Evolutionary conservation across 2,113 vertebrate genomes (phyloP).

Genomic region (Otis tarda): DNA sequence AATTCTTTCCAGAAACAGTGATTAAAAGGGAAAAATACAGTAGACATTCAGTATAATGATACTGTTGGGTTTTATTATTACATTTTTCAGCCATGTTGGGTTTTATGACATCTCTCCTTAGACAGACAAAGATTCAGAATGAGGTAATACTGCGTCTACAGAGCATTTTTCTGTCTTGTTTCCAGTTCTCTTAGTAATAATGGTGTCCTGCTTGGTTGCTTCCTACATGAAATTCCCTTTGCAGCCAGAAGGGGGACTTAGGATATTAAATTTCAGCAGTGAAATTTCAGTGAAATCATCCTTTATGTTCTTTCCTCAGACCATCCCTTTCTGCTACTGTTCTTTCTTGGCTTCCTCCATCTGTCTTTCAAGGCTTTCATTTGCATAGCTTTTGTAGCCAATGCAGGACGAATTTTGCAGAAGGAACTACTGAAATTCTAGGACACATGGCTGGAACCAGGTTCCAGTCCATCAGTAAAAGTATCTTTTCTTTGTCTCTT

Average conservation of each 20-base stretch:
- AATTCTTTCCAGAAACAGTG: background rate
- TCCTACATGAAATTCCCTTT: constrained; percentile 1
- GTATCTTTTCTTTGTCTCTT: background rate
- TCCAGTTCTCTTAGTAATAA: background rate
- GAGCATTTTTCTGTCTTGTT: background rate
- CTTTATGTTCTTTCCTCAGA: background rate
- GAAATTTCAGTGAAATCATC: background rate
- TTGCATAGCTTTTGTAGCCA: background rate
- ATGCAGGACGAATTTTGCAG: background rate
- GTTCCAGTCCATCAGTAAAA: background rate
- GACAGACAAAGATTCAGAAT: background rate
- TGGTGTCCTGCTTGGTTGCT: background rate
- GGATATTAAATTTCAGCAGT: constrained; percentile 38
- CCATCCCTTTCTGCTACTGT: background rate
- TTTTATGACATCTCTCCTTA: background rate
- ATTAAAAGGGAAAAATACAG: background rate
- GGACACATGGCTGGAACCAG: background rate
- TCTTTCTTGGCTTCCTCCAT: background rate
- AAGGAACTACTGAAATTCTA: background rate
- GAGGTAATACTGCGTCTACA: background rate
- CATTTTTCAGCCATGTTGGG: background rate
- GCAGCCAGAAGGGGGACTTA: constrained; percentile 64
- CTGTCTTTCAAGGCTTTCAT: background rate
- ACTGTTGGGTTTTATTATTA: background rate
- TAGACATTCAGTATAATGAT: background rate